Percentiles rank a stretch among this genome's conserved stretches.
Evolutionary conservation across 2,888 invertebrate species (phyloP).

Genomic region (Gordius sp.): DNA sequence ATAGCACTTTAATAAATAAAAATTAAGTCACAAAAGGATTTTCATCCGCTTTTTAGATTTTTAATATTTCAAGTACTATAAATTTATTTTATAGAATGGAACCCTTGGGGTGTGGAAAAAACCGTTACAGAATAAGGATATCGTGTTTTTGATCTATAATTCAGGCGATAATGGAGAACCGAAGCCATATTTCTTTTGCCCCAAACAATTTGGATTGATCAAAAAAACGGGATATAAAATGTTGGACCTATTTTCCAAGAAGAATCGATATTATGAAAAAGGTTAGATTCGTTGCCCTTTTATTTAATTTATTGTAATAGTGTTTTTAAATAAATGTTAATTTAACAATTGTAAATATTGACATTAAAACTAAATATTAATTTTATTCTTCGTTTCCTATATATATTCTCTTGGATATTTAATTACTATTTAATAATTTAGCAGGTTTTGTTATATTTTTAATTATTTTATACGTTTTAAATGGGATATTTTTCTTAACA

Average conservation of each 20-base stretch:
- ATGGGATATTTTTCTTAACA: too few relatives aligned
- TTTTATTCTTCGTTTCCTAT: not conserved
- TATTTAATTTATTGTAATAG: too few relatives aligned
- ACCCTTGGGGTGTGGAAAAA: not conserved
- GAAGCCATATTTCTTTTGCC: not conserved
- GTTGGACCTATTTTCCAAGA: not conserved
- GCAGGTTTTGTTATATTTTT: not conserved
- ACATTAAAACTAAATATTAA: not conserved
- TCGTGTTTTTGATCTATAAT: not conserved
- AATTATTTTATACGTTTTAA: not conserved
- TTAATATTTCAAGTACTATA: too few relatives aligned
- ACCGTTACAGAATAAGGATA: not conserved
- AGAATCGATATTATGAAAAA: not conserved
- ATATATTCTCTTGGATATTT: not conserved
- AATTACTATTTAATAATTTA: not conserved
- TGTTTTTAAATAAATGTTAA: not conserved
- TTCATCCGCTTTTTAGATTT: too few relatives aligned
- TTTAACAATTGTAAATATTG: not conserved
- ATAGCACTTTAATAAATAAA: not conserved
- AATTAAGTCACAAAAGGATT: not conserved
- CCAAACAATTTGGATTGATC: not conserved
- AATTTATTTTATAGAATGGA: not conserved
- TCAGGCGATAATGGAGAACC: constrained; percentile 1
- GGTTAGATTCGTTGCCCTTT: too few relatives aligned
- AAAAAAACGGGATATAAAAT: not conserved